A percentile compares a stretch with the other conserved stretches of the same genome.
Evolutionary conservation across 1,140 invertebrate species (phyloP).

Genomic region (Harpegnathos saltator): DNA sequence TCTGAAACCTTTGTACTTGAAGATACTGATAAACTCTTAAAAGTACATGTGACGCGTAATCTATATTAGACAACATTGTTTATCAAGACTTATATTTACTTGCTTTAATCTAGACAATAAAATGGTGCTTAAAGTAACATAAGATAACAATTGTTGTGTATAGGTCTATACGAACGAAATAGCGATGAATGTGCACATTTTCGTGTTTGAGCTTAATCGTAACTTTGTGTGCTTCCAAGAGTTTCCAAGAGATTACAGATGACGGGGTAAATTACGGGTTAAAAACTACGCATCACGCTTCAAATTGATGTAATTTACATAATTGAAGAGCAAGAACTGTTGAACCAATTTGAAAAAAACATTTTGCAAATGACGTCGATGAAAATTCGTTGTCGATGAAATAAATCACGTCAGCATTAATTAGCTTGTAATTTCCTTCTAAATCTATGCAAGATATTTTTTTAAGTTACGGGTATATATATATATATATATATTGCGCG

Average conservation of each 20-base stretch:
- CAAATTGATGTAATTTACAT: neutral
- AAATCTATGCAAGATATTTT: no score
- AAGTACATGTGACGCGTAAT: neutral
- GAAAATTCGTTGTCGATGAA: no score
- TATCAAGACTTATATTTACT: neutral
- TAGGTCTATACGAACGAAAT: slow-evolving; percentile 3
- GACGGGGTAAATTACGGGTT: neutral
- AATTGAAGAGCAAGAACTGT: no score
- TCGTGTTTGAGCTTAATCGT: neutral
- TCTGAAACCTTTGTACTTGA: neutral
- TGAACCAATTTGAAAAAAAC: no score
- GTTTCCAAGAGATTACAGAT: neutral
- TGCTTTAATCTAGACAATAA: neutral
- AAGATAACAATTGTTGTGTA: neutral
- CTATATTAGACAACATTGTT: neutral
- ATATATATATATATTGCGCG: no score
- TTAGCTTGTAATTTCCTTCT: no score
- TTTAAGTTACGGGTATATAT: no score
- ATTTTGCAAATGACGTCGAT: no score
- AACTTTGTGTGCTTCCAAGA: neutral
- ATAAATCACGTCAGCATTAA: no score
- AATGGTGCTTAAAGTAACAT: neutral
- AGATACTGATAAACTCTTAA: neutral
- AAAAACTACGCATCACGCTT: neutral
- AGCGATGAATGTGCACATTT: neutral